A percentile compares a stretch with the other conserved stretches of the same genome.
Evolutionary conservation across 1,140 invertebrate species (phyloP).

Genomic region (Drosophila parabipectinata): DNA sequence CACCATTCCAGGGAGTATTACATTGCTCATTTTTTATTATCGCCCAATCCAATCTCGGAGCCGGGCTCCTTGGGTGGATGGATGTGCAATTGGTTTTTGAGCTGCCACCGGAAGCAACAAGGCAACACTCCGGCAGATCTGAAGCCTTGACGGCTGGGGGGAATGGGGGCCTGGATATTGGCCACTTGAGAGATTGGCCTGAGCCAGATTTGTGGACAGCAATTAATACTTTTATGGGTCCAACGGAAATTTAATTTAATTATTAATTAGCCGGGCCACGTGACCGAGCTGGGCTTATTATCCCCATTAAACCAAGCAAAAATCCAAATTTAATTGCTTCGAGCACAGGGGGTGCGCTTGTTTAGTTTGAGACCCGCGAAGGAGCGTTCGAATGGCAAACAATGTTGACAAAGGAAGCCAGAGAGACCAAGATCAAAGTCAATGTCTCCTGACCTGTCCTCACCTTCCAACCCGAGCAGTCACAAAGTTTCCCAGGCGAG

Average conservation of each 20-base stretch:
- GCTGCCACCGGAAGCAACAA: slow-evolving; percentile 60
- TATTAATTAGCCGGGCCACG: slow-evolving; percentile 62
- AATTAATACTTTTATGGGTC: slow-evolving; percentile 73
- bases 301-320: slow-evolving; percentile 71
- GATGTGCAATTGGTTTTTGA: slow-evolving; percentile 63
- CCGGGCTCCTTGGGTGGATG: slow-evolving; percentile 9
- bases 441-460: slow-evolving; percentile 69
- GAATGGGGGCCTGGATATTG: slow-evolving; percentile 10
- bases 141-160: slow-evolving; percentile 43
- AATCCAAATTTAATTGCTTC: slow-evolving; percentile 63
- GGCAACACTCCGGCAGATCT: slow-evolving; percentile 62
- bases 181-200: slow-evolving; percentile 44
- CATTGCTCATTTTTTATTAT: slow-evolving; percentile 63
- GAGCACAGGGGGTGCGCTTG: slow-evolving; percentile 33
- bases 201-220: slow-evolving; percentile 62
- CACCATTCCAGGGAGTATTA: slow-evolving; percentile 37
- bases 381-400: slow-evolving; percentile 71
- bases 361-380: slow-evolving; percentile 42
- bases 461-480: slow-evolving; percentile 53
- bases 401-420: slow-evolving; percentile 29
- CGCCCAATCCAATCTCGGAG: slow-evolving; percentile 66
- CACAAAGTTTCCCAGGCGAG: slow-evolving; percentile 53
- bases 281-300: slow-evolving; percentile 47
- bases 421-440: slow-evolving; percentile 73
- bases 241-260: slow-evolving; percentile 73